Evolutionary conservation across 2,888 invertebrate species (phyloP), one percentile per base, ranked within the genome.

Genomic region (Drosophila dives): DNA sequence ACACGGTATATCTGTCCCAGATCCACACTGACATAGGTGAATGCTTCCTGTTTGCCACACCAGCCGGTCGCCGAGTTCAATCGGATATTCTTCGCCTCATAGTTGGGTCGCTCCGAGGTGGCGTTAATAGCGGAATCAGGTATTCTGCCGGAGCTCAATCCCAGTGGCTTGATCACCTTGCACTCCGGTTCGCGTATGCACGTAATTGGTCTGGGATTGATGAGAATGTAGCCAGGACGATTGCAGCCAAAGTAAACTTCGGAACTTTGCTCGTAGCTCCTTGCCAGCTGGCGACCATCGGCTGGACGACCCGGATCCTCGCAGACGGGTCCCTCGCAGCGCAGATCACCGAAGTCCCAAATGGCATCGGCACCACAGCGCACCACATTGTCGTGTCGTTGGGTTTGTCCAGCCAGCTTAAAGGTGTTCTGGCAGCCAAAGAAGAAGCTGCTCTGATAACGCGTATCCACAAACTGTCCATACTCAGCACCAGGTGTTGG

Each of bases 361-460:
- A 97, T 96, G 3, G 98, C 98, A 90, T 98, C 98, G 1, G 96
- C 96, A 93, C 97, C 96, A 93, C 99, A 99, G 74, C 97, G 94
- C 0, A 99, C 99, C 15, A 97, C 97, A 91, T 98, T 98, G 89
- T 99, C 98, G 82, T 98, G 97, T 84, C 97, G 96, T 77, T 96
- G 96, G 1, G 98, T 98, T 93, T 98, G 98, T 3, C 98, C 98
- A 26, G 97, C 98, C 20, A 98, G 94, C 91, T 98, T 98, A 91
- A 99, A 99, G 0, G 99, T 99, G 77, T 98, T 98, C 93, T 98
- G 98, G 89, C 99, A 99, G 40, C 98, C 98, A 91, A 99, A 99
- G 94, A 97, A 98, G 94, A 99, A 98, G 4, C 97, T 97, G 40
- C 98, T 97, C 93, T 98, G 98, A 91, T 96, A 98, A 93, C 96